Evolutionary conservation across 2,888 invertebrate genomes (phyloP).

Genomic region (Drosophila neutralis): DNA sequence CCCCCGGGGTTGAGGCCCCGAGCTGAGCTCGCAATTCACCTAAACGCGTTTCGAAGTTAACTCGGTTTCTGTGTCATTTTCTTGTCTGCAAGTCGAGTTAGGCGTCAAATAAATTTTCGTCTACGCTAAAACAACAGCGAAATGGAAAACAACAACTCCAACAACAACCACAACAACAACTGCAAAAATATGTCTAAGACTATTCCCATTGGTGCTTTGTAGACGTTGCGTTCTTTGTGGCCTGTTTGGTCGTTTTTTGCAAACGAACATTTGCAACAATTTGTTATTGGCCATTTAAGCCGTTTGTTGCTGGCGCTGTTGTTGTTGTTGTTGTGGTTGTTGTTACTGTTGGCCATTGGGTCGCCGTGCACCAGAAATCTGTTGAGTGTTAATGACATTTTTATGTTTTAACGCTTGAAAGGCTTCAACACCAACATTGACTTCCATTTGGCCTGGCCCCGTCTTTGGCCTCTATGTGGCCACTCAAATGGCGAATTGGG

Average conservation of each 20-base stretch:
- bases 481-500: constrained; percentile 33
- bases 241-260: constrained; percentile 30
- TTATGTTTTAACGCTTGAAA: constrained; percentile 80
- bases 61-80: constrained; percentile 80
- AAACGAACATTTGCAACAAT: constrained; percentile 74
- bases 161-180: constrained; percentile 21
- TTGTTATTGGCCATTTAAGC: constrained; percentile 80
- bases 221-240: constrained; percentile 47
- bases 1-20: constrained; percentile 14
- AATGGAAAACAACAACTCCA: constrained; percentile 47
- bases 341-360: constrained; percentile 46
- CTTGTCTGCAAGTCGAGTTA: constrained; percentile 72
- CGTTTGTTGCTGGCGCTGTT: constrained; percentile 46
- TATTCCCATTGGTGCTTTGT: constrained; percentile 55
- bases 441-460: constrained; percentile 42
- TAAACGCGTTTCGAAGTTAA: constrained; percentile 69
- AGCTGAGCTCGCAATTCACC: constrained; percentile 58
- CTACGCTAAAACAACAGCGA: constrained; percentile 54
- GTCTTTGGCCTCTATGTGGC: constrained; percentile 31
- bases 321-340: constrained; percentile 8
- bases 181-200: constrained; percentile 29
- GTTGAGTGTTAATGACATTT: constrained; percentile 79
- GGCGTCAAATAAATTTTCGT: constrained; percentile 80
- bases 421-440: constrained; percentile 54
- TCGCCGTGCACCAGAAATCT: constrained; percentile 72